Conservation (phyloP, 2,113 vertebrate species). For the Myiozetetes cayanensis region DNA sequence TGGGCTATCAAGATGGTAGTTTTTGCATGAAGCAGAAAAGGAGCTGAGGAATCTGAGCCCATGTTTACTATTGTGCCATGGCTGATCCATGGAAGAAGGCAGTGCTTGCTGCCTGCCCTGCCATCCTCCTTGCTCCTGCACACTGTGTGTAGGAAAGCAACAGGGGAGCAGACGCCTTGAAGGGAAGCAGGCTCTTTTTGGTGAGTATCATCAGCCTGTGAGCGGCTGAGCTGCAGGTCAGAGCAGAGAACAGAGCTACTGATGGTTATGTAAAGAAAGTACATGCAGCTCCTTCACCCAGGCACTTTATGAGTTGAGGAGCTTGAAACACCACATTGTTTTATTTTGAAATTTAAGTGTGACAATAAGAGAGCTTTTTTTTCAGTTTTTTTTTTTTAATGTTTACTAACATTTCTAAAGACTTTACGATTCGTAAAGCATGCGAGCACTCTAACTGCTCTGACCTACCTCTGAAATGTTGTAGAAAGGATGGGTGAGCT, state of each 20-base stretch:
- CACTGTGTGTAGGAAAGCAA: rapidly evolving
- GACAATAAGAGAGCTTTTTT: not conserved
- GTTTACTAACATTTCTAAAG: not conserved
- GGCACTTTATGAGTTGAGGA: not conserved
- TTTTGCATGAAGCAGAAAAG: not conserved
- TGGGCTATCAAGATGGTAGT: not conserved
- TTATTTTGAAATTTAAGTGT: not conserved
- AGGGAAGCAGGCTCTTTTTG: not conserved
- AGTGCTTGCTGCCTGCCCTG: not conserved
- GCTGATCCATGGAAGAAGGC: not conserved
- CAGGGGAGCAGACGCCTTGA: not conserved
- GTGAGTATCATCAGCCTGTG: not conserved
- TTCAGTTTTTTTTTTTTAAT: not conserved
- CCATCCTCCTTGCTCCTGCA: not conserved
- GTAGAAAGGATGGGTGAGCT: not conserved
- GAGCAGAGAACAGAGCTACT: not conserved
- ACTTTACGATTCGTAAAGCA: not conserved
- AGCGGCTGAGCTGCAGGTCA: not conserved
- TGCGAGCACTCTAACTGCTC: not conserved
- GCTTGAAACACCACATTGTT: not conserved
- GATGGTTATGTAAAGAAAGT: not conserved
- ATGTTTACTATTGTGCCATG: rapidly evolving
- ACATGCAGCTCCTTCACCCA: not conserved
- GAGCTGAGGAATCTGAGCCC: not conserved
- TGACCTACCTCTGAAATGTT: not conserved